phyloP scores from a whole-genome alignment of 2,888 invertebrate genomes.

The Heliconius ethilla region DNA sequence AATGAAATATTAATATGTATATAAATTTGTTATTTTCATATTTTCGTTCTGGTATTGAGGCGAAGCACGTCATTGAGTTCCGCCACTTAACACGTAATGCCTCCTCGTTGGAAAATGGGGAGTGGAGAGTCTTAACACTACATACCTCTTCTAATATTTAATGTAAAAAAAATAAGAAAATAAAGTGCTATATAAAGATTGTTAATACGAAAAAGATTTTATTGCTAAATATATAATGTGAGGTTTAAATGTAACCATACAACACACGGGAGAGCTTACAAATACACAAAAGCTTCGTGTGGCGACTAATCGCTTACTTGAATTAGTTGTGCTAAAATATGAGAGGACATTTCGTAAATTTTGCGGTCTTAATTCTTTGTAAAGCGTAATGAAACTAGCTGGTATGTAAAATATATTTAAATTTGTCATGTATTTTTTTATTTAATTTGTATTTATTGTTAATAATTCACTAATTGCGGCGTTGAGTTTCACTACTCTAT shows the following conservation, averaged over 20 bases:
- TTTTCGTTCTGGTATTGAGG: no score
- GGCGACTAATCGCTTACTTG: conserved; percentile 25
- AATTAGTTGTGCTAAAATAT: conserved; percentile 11
- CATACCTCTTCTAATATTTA: neutral
- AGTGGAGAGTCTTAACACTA: no score
- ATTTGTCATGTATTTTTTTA: no score
- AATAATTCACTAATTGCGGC: no score
- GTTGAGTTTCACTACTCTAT: no score
- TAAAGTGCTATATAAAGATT: neutral
- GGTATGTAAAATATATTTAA: neutral
- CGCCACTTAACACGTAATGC: no score
- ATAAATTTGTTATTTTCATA: no score
- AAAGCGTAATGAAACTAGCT: neutral
- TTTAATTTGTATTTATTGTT: no score
- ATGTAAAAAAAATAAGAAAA: neutral
- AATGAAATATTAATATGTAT: no score
- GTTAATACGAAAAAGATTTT: neutral
- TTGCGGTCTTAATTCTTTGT: neutral
- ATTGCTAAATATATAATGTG: conserved; percentile 16
- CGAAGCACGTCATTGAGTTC: no score
- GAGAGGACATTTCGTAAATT: conserved; percentile 11
- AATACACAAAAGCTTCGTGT: conserved; percentile 6
- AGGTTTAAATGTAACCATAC: conserved; percentile 13
- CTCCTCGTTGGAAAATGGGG: no score
- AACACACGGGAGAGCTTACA: conserved; percentile 8